phyloP scores from a whole-genome alignment of 2,113 vertebrate genomes.

The Hippocampus mohnikei region DNA sequence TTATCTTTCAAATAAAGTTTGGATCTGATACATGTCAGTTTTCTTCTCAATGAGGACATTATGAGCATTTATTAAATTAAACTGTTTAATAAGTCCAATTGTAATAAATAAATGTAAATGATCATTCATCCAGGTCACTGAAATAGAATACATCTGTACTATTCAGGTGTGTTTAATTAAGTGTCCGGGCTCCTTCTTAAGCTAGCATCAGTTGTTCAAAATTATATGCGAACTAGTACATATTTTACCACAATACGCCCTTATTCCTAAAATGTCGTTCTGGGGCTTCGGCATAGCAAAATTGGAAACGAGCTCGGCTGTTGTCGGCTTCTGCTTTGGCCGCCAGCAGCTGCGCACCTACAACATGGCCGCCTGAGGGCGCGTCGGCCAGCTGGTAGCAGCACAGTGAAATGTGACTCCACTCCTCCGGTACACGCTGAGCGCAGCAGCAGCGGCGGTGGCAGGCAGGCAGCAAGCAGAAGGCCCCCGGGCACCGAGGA shows the following conservation, averaged over 20 bases:
- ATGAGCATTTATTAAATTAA: too few species aligned
- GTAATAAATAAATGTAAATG: too few species aligned
- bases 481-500: slow-evolving; percentile 49
- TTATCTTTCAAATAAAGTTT: too few species aligned
- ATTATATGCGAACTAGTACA: neutral
- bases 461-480: slow-evolving; percentile 25
- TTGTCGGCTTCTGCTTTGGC: neutral
- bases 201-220: too few species aligned
- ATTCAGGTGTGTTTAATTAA: neutral
- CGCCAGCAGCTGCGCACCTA: slow-evolving; percentile 2
- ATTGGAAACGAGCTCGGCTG: neutral
- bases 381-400: slow-evolving; percentile 22
- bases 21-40: too few species aligned
- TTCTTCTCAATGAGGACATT: too few species aligned
- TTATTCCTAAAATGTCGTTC: too few species aligned
- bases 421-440: slow-evolving; percentile 9
- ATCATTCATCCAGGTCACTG: too few species aligned
- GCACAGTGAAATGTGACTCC: slow-evolving; percentile 54
- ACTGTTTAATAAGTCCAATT: too few species aligned
- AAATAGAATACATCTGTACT: too few species aligned
- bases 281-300: neutral
- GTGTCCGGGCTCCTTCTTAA: neutral
- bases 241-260: neutral
- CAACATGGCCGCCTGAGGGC: slow-evolving; percentile 45
- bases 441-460: slow-evolving; percentile 2